Evolutionary conservation across 2,113 vertebrate species (phyloP), one percentile per base, ranked within the genome.

Genomic region (Thalassarche chlororhynchos): DNA sequence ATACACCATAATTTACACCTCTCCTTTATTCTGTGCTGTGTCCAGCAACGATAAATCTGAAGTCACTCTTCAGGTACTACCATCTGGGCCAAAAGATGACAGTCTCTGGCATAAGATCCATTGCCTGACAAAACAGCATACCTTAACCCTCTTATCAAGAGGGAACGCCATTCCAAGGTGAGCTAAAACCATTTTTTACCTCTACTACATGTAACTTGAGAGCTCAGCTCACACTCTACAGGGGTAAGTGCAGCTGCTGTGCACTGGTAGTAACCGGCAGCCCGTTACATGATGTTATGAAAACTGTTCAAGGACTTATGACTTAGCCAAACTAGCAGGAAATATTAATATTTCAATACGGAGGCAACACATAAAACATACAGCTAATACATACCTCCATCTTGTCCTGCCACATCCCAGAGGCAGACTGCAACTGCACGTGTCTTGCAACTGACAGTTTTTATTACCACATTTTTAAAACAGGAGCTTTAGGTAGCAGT

Each of bases 211-310:
- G 3, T 9, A 79, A 6, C 8, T 23, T 49, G 23, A 82, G 47
- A 90, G 61, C 49, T 60, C 51, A 90, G 52, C 38, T 85, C 51
- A 34, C 34, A 32, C 44, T 28, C 23, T 8, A 19, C 57, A 58
- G 0, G 0, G 5, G 1, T 12, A 84, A 80, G 29, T 5, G 14
- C 60, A 84, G 65, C 28, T 70, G 24, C 40, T 87, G 31, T 34
- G 42, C 31, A 28, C 29, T 57, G 40, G 29, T 13, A 80, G 38
- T 31, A 86, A 60, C 28, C 11, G 15, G n/a, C 17, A 86, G 62
- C 26, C 58, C 52, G 10, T 42, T 58, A 40, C 1, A 9, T 0
- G 12, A 74, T 8, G 31, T 57, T 58, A 84, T 2, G 14, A 74
- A 76, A 87, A 77, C 32, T 81, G 46, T 55, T 75, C 4, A 24